Conservation (phyloP, 2,797 vertebrate species). For the Sylvia borin region DNA sequence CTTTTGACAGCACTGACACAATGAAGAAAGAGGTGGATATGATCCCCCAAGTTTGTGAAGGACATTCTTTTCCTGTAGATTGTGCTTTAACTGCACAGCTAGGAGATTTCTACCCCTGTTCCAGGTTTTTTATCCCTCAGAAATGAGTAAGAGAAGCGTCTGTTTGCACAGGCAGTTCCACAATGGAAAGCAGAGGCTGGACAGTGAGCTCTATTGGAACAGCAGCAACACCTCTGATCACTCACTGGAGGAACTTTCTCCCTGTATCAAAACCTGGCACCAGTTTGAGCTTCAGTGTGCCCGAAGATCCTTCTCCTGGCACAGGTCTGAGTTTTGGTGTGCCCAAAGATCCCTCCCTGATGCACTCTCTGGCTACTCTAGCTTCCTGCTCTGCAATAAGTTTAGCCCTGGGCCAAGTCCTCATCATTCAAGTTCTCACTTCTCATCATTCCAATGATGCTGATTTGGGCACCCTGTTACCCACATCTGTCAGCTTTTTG, state of each 20-base stretch:
- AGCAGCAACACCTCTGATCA: neutral
- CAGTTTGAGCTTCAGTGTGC: neutral
- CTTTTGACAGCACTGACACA: neutral
- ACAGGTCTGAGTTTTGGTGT: neutral
- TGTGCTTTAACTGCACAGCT: neutral
- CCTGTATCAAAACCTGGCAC: neutral
- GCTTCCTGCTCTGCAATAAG: neutral
- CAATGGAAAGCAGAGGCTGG: neutral
- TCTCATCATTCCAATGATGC: accelerated
- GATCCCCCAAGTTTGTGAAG: neutral
- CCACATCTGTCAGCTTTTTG: neutral
- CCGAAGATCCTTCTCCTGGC: neutral
- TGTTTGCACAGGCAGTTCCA: neutral
- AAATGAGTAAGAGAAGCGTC: neutral
- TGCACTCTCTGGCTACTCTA: neutral
- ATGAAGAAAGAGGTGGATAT: neutral
- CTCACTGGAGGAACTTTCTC: neutral
- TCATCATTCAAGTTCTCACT: neutral
- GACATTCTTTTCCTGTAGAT: neutral
- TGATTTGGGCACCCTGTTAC: neutral
- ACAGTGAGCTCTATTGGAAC: neutral
- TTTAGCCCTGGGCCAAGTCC: neutral
- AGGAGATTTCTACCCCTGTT: neutral
- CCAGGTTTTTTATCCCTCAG: neutral
- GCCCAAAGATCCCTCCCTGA: neutral